Evolutionary conservation across 2,888 invertebrate genomes (phyloP).

Genomic region (Scaptomyza caliginosa): DNA sequence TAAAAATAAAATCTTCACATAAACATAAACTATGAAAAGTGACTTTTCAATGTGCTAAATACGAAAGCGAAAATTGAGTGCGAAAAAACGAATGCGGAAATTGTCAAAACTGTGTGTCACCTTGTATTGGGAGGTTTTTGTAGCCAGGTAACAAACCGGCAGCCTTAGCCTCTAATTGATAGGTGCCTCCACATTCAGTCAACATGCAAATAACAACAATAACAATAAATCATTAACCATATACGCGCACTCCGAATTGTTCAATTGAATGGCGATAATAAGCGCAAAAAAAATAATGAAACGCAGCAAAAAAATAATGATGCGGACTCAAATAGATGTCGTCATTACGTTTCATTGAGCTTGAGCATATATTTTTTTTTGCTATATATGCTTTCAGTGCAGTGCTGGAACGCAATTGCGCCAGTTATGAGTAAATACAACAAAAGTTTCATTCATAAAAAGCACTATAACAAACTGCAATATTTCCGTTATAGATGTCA

Average conservation of each 20-base stretch:
- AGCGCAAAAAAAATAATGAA: not conserved
- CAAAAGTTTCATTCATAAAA: conserved; percentile 70
- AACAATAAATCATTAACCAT: conserved; percentile 42
- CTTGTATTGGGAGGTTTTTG: conserved; percentile 21
- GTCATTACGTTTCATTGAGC: conserved; percentile 53
- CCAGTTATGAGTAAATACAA: conserved; percentile 52
- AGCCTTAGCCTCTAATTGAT: conserved; percentile 56
- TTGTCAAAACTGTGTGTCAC: conserved; percentile 7
- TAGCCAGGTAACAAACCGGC: conserved; percentile 31
- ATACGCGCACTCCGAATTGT: conserved; percentile 19
- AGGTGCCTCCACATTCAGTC: conserved; percentile 39
- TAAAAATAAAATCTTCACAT: conserved; percentile 44
- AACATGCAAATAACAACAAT: conserved; percentile 54
- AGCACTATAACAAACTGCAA: conserved; percentile 27
- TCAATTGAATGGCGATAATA: conserved; percentile 53
- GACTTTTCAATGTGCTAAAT: conserved; percentile 9
- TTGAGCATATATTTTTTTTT: not conserved
- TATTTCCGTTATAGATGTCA: not conserved
- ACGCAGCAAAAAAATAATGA: conserved; percentile 38
- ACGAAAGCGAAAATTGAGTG: conserved; percentile 10
- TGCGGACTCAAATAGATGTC: conserved; percentile 54
- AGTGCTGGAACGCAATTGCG: conserved; percentile 31
- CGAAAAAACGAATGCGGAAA: conserved; percentile 17
- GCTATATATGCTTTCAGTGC: conserved; percentile 28
- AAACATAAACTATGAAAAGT: conserved; percentile 21